Evolutionary conservation across 2,888 invertebrate species (phyloP), one percentile per base, ranked within the genome.

Genomic region (Drosophila mulleri): DNA sequence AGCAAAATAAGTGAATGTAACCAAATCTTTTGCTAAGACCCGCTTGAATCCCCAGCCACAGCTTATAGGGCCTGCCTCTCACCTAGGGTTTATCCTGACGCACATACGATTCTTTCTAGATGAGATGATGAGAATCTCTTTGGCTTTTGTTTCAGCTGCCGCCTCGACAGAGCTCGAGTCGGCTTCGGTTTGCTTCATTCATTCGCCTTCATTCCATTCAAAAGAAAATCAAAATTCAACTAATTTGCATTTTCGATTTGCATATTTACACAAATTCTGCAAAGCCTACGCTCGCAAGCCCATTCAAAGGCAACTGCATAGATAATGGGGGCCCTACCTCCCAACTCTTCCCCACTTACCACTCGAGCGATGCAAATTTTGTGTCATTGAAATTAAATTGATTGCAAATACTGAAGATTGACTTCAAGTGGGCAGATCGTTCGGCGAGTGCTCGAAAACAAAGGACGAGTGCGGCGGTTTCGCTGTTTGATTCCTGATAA

Each of bases 391-490:
- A 87, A 88, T 87, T 86, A 87, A 87, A 87, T 87, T 87, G 86
- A 88, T 87, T 87, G 86, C 86, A 87, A 87, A 87, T 87, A 87
- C 88, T 86, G 80, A 86, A 88, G 86, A 86, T 86, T 88, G 86
- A 88, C 86, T 87, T 80, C 72, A 85, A 88, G 85, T 75, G 81
- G 82, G 77, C 52, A 68, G 70, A 69, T 63, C 61, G 75, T 14
- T 37, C 65, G 50, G 47, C 48, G 72, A 67, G 67, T 72, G 63
- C 41, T 41, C 37, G 52, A 75, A 5, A 78, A 72, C 75, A 78
- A 79, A 72, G 68, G 63, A 23, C 48, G 56, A 56, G 47, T 45
- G 64, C 20, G 67, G 11, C 16, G 63, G 50, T 12, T 47, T 60
- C 45, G 57, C 44, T 67, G 67, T 48, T 50, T 77, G 77, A 76